Evolutionary conservation across 2,888 invertebrate species (phyloP).

Genomic region (Limnephilus lunatus): DNA sequence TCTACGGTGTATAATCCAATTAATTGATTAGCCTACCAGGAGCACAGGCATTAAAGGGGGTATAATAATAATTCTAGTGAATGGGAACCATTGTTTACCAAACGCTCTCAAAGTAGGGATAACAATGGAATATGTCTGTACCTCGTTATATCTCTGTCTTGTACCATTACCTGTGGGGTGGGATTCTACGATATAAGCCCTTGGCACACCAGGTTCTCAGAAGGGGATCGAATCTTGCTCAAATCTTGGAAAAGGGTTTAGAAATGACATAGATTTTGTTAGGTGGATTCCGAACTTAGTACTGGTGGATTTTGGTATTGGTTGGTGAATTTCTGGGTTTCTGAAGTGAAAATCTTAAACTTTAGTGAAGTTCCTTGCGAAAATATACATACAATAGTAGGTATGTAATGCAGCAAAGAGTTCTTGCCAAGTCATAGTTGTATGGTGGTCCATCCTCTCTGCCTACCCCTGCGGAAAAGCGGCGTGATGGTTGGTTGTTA

Average conservation of each 20-base stretch:
- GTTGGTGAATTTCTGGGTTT: neutral
- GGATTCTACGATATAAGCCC: neutral
- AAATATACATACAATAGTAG: too few species aligned
- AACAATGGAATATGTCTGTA: neutral
- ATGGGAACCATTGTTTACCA: neutral
- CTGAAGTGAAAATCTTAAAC: neutral
- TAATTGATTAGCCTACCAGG: constrained; percentile 43
- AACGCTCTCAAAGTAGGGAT: neutral
- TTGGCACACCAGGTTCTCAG: neutral
- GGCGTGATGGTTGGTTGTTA: too few species aligned
- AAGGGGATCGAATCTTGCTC: neutral
- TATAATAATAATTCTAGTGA: constrained; percentile 2
- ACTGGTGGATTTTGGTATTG: neutral
- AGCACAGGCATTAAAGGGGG: constrained; percentile 4
- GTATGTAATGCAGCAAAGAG: too few species aligned
- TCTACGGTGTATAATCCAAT: constrained; percentile 24
- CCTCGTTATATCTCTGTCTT: neutral
- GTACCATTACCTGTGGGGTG: neutral
- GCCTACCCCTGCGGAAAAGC: too few species aligned
- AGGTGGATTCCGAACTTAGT: neutral
- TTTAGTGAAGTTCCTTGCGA: neutral
- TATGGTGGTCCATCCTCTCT: too few species aligned
- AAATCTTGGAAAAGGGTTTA: neutral
- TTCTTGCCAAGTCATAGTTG: too few species aligned
- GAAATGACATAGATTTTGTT: neutral